Percentiles rank a stretch among this genome's conserved stretches.
Evolutionary conservation across 2,113 vertebrate genomes (phyloP).

Genomic region (Scomber japonicus): DNA sequence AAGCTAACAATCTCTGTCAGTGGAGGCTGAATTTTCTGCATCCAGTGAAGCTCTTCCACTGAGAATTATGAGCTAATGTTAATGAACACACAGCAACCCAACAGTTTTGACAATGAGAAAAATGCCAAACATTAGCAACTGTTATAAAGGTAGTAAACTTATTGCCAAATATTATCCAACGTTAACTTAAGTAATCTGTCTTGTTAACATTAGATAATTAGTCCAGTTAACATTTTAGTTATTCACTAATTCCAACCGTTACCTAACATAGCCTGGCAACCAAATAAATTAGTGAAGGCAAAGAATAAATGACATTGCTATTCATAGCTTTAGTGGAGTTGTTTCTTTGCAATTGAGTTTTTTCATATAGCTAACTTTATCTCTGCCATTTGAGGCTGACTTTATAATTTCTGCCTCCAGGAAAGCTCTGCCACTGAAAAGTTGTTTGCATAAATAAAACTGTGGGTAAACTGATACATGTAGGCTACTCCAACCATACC

Average conservation of each 20-base stretch:
- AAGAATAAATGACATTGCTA: not conserved
- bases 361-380: not conserved
- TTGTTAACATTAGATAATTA: not conserved
- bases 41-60: too few species aligned
- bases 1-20: too few species aligned
- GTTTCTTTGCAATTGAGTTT: conserved; percentile 4
- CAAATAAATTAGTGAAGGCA: not conserved
- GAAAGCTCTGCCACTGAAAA: conserved; percentile 18
- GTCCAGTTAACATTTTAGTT: not conserved
- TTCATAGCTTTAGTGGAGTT: conserved; percentile 6
- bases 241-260: not conserved
- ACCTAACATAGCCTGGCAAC: not conserved
- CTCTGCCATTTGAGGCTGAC: not conserved
- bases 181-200: not conserved
- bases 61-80: too few species aligned
- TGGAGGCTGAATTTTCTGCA: too few species aligned
- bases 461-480: conserved; percentile 26
- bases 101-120: too few species aligned
- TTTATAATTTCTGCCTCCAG: conserved; percentile 14
- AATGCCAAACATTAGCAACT: not conserved
- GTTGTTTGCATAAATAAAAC: conserved; percentile 43
- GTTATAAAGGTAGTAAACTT: not conserved
- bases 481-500: not conserved
- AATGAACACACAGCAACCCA: too few species aligned
- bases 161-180: not conserved